Base-by-base conservation (phyloP, 2,888 invertebrate species). In the Cloeon dipterum region DNA sequence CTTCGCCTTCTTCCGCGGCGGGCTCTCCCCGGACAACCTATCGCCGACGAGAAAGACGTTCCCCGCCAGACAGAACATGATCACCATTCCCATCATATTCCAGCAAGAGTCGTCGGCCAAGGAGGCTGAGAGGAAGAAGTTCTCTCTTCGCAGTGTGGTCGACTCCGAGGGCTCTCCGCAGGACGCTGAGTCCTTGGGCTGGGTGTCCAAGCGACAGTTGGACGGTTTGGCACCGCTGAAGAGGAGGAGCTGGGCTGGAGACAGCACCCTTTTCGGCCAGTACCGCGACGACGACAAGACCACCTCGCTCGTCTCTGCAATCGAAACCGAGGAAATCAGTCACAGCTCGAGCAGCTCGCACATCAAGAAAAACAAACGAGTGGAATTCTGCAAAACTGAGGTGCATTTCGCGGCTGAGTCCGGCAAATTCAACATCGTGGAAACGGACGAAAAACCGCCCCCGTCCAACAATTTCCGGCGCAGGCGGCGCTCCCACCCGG, bases 301-400 rank as follows among this genome's bases (percentile, higher is more conserved):
- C n/a, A n/a, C n/a, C n/a, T n/a, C n/a, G n/a, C n/a, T n/a, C n/a
- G n/a, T n/a, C n/a, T n/a, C n/a, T n/a, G 29, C 29, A 16, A n/a
- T 16, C n/a, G 29, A 29, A 14, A 14, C n/a, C 13, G 29, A 29
- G 29, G 29, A 29, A 8, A 14, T 29, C n/a, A 16, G n/a, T 16
- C 13, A 29, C n/a, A 29, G n/a, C 14, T 7, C 29, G 16, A 29
- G 29, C n/a, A n/a, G n/a, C 16, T n/a, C 7, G 16, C 29, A 29
- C 14, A 16, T 14, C 3, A 59, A 61, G 45, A 66, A 61, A 50
- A 59, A 64, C 2, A 79, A 81, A 52, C 78, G 70, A 55, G 83
- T 85, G 0, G 82, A 75, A 48, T 85, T 85, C 54, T 79, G 81
- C 51, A 83, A 83, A 59, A 83, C 83, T 1, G 85, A 85, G 58